Evolutionary conservation across 2,888 invertebrate genomes (phyloP).

Genomic region (Platynereis dumerilii): DNA sequence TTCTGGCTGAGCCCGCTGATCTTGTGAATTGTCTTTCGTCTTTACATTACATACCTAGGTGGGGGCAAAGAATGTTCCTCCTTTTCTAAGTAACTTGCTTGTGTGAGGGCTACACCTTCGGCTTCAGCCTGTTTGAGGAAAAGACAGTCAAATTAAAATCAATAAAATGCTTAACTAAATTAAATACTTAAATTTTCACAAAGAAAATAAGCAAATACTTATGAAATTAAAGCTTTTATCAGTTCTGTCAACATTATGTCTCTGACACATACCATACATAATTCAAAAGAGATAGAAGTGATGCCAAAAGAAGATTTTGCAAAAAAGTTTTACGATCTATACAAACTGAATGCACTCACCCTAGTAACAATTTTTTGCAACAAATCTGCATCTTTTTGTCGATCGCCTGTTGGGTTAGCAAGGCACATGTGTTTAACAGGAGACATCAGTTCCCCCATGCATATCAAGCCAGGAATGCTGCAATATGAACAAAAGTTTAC

Average conservation of each 20-base stretch:
- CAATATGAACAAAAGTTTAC: neutral
- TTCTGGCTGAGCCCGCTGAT: no score
- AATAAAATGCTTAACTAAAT: constrained; percentile 49
- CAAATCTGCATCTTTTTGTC: constrained; percentile 66
- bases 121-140: constrained; percentile 68
- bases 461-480: constrained; percentile 57
- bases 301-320: no score
- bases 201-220: neutral
- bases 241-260: no score
- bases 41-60: constrained; percentile 68
- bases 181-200: neutral
- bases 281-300: no score
- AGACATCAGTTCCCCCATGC: constrained; percentile 71
- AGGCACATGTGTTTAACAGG: constrained; percentile 72
- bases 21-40: no score
- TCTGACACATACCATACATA: no score
- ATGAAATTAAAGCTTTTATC: neutral
- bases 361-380: constrained; percentile 71
- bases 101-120: constrained; percentile 74
- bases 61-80: constrained; percentile 72
- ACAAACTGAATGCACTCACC: constrained; percentile 47
- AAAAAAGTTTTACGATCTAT: neutral
- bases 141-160: constrained; percentile 35
- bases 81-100: constrained; percentile 74
- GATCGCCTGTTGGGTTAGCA: constrained; percentile 58